These are phyloP conservation scores for Mustela lutreola DNA, from an alignment of 2,113 vertebrate genomes.

Conservation along the genomic window DNA sequence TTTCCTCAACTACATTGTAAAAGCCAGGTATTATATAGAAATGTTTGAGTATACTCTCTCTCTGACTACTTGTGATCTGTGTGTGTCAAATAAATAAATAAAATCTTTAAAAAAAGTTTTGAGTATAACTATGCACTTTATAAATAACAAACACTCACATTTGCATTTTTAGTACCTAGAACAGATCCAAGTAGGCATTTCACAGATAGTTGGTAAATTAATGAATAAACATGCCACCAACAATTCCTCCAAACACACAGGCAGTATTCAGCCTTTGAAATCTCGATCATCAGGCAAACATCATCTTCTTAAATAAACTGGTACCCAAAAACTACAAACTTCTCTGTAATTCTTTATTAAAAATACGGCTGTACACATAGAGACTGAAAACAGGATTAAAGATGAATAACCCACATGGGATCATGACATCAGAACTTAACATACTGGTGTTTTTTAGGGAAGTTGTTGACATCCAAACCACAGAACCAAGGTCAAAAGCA, in stretches of 20 bases:
- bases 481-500: conserved; percentile 86
- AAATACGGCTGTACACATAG: conserved; percentile 99
- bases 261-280: conserved; percentile 23
- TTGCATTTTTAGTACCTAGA: background rate
- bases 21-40: background rate
- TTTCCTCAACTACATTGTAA: background rate
- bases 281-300: background rate
- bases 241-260: background rate
- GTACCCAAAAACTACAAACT: background rate
- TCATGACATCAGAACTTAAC: conserved; percentile 89
- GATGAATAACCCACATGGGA: conserved; percentile 89
- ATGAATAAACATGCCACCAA: background rate
- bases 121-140: background rate
- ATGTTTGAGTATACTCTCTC: background rate
- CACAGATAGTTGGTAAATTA: background rate
- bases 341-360: conserved; percentile 99
- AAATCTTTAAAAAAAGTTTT: background rate
- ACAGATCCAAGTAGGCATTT: background rate
- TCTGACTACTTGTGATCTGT: no score
- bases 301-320: background rate
- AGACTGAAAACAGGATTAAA: conserved; percentile 93
- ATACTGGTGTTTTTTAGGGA: conserved; percentile 90
- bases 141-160: background rate
- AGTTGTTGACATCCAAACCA: conserved; percentile 88
- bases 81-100: no score